phyloP scores from a whole-genome alignment of 2,888 invertebrate genomes.

The Frankliniella fusca region DNA sequence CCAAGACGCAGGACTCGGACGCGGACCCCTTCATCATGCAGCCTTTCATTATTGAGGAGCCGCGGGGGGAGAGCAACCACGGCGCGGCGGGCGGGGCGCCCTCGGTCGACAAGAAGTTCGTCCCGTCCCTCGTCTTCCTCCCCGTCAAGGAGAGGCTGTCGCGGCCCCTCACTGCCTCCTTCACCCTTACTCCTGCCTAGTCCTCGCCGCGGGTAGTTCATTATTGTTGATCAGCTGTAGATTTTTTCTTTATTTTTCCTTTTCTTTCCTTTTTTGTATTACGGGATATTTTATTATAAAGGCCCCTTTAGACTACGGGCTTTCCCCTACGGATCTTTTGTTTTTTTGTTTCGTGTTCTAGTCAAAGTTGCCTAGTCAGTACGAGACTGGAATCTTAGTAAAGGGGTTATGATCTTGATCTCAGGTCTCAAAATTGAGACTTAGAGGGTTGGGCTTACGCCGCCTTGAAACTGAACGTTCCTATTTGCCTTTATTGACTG shows the following conservation, averaged over 20 bases:
- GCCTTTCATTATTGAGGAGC: conserved; percentile 80
- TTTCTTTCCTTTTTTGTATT: too few relatives aligned
- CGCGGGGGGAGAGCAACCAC: conserved; percentile 49
- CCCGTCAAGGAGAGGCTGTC: conserved; percentile 85
- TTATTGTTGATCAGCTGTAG: not conserved
- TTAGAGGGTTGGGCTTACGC: not conserved
- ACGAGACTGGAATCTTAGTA: not conserved
- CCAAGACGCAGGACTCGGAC: conserved; percentile 48
- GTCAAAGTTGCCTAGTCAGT: conserved; percentile 17
- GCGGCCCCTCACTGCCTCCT: conserved; percentile 82
- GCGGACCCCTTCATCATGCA: conserved; percentile 77
- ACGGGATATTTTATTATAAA: too few relatives aligned
- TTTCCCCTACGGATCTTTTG: not conserved
- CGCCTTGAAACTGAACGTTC: conserved; percentile 26
- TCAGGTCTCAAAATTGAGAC: not conserved
- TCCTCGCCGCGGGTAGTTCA: not conserved
- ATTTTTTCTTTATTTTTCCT: not conserved
- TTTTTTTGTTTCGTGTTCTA: not conserved
- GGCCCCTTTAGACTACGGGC: too few relatives aligned
- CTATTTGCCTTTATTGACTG: conserved; percentile 26
- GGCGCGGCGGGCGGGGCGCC: conserved; percentile 42
- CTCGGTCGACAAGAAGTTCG: conserved; percentile 57
- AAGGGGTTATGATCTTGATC: not conserved
- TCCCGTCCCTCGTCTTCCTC: conserved; percentile 89
- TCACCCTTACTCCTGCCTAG: conserved; percentile 89